Conservation (phyloP, 2,888 invertebrate species). For the Cosmopolites sordidus region DNA sequence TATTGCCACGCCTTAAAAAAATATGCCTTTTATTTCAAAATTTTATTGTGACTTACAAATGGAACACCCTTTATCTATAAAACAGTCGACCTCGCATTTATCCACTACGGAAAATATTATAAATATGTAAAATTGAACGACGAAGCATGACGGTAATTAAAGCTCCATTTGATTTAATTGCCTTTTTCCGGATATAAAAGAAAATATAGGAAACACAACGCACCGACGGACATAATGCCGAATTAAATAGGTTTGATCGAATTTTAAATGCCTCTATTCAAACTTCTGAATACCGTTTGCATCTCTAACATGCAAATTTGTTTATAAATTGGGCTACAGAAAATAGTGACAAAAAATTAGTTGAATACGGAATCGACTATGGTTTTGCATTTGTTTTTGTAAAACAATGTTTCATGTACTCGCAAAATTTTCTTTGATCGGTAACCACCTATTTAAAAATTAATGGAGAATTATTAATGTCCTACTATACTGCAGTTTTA, state of each 20-base stretch:
- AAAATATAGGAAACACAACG: conserved; percentile 20
- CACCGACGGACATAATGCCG: conserved; percentile 12
- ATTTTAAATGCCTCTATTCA: conserved; percentile 20
- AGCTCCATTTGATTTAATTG: conserved; percentile 19
- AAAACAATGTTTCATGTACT: no score
- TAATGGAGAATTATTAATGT: no score
- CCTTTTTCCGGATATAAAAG: conserved; percentile 19
- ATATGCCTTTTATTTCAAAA: no score
- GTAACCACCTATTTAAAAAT: no score
- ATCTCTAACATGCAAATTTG: conserved; percentile 18
- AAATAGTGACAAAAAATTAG: not conserved
- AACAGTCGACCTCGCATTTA: no score
- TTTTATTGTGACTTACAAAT: no score
- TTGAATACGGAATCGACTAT: not conserved
- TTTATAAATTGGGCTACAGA: conserved; percentile 3
- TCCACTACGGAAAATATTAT: not conserved
- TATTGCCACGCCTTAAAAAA: no score
- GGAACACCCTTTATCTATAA: no score
- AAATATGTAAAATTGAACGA: not conserved
- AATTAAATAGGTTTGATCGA: conserved; percentile 22
- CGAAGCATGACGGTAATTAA: conserved; percentile 13
- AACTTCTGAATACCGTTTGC: conserved; percentile 19
- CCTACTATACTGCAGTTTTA: no score
- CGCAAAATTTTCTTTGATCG: no score
- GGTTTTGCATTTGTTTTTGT: not conserved